Conservation (phyloP, 2,797 vertebrate species). For the Emys orbicularis region DNA sequence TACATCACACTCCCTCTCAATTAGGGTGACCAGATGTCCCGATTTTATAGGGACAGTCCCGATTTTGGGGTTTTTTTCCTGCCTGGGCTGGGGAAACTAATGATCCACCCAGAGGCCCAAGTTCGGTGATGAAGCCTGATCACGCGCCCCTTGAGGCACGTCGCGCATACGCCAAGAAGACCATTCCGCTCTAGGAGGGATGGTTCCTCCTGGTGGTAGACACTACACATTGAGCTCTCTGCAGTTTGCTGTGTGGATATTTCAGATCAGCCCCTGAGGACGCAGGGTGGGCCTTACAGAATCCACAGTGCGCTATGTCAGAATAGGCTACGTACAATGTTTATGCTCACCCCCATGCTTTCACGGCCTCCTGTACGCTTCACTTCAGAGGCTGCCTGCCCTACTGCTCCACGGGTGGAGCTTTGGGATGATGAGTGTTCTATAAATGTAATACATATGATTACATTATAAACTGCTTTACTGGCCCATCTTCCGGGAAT, state of each 20-base stretch:
- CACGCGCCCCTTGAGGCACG: too few relatives aligned
- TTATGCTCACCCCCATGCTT: neutral
- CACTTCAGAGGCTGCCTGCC: neutral
- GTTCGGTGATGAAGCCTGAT: too few relatives aligned
- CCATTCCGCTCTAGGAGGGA: neutral
- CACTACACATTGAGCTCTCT: rapidly evolving
- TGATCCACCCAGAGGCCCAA: too few relatives aligned
- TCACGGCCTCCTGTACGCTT: neutral
- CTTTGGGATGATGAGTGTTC: rapidly evolving
- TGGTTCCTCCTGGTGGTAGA: neutral
- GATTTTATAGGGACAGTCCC: too few relatives aligned
- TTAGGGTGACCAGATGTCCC: too few relatives aligned
- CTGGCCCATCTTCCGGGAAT: constrained; percentile 9
- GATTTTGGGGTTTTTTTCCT: too few relatives aligned
- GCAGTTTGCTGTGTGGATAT: neutral
- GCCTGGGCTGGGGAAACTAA: too few relatives aligned
- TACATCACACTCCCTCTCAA: neutral
- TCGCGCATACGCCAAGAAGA: rapidly evolving
- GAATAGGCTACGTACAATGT: neutral
- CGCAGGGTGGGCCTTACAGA: too few relatives aligned
- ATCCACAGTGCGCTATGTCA: too few relatives aligned
- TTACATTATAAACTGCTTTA: neutral
- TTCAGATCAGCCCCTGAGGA: neutral
- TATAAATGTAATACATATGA: neutral
- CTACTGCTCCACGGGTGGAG: neutral